Conservation (phyloP, 2,797 vertebrate species). For the Lithobates sylvaticus region DNA sequence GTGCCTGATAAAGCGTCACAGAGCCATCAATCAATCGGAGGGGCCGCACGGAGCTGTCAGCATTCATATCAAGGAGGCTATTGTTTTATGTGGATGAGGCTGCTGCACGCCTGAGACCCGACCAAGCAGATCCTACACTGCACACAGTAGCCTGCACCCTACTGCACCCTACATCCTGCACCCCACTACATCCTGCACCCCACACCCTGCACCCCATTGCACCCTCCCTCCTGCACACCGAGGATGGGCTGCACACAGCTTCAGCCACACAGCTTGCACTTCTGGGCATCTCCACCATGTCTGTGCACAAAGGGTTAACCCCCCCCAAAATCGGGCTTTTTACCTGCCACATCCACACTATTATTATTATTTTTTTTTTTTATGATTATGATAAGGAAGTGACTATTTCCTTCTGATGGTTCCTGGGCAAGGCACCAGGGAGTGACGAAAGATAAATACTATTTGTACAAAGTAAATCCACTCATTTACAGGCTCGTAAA, state of each 20-base stretch:
- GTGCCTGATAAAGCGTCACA: conserved; percentile 94
- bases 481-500: conserved; percentile 34
- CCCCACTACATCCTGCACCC: neutral
- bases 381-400: neutral
- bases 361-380: too few species aligned
- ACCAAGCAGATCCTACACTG: neutral
- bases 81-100: conserved; percentile 78
- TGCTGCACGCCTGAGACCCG: conserved; percentile 75
- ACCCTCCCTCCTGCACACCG: neutral
- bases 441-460: neutral
- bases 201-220: too few species aligned
- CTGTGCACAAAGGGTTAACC: neutral
- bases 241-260: neutral
- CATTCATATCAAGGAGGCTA: conserved; percentile 85
- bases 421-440: neutral
- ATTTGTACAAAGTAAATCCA: conserved; percentile 12
- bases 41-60: conserved; percentile 81
- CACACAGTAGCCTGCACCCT: neutral
- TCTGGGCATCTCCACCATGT: too few species aligned
- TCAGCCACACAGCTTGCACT: neutral
- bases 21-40: conserved; percentile 91
- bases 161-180: too few species aligned
- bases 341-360: neutral
- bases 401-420: neutral
- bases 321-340: too few species aligned